Conservation (phyloP, 2,113 vertebrate genomes). For the Ia io region DNA sequence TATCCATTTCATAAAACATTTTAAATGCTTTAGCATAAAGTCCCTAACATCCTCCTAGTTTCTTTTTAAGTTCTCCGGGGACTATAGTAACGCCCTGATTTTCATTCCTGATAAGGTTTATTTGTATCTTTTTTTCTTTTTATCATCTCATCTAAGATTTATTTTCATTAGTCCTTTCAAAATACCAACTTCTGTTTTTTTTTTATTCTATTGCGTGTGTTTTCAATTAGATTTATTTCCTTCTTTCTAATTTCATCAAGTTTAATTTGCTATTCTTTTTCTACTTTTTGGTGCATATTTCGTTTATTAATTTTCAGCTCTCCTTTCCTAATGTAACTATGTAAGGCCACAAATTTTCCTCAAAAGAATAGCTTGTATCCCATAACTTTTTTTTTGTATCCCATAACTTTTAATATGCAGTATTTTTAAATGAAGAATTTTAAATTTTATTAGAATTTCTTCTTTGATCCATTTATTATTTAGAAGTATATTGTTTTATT, state of each 20-base stretch:
- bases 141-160: neutral
- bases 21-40: neutral
- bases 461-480: neutral
- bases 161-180: neutral
- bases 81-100: neutral
- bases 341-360: neutral
- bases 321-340: neutral
- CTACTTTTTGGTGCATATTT: neutral
- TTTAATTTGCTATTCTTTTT: neutral
- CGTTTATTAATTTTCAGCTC: neutral
- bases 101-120: neutral
- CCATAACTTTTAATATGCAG: neutral
- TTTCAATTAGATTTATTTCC: neutral
- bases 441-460: neutral
- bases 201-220: neutral
- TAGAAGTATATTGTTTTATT: slow-evolving; percentile 2
- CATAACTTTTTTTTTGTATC: neutral
- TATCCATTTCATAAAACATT: neutral
- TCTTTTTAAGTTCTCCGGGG: neutral
- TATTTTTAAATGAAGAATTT: neutral
- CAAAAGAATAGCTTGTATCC: neutral
- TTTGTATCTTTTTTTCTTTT: neutral
- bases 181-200: neutral
- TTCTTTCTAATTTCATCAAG: neutral
- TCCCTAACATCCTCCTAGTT: neutral